phyloP scores from a whole-genome alignment of 1,140 invertebrate species.

The Drosophila lacertosa region DNA sequence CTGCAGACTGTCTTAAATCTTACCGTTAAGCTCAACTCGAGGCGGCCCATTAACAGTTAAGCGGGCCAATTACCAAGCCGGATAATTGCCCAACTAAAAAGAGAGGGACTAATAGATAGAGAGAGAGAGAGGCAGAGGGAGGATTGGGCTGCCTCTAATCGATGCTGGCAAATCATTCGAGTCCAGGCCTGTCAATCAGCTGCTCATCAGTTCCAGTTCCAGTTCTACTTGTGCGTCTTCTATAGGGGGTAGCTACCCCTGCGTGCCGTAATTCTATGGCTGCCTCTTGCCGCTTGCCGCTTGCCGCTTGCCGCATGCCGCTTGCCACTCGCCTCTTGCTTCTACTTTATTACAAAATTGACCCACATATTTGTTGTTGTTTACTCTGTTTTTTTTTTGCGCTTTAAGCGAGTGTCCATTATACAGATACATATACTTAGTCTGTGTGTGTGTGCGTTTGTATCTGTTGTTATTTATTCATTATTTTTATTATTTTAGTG shows the following conservation, averaged over 20 bases:
- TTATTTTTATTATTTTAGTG: slow-evolving; percentile 77
- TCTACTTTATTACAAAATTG: slow-evolving; percentile 82
- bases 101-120: neutral
- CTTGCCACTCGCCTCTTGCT: slow-evolving; percentile 14
- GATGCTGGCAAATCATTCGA: slow-evolving; percentile 39
- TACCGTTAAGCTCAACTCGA: slow-evolving; percentile 74
- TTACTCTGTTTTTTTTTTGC: slow-evolving; percentile 35
- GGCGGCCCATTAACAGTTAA: slow-evolving; percentile 79
- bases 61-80: slow-evolving; percentile 74
- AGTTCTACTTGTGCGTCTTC: slow-evolving; percentile 2
- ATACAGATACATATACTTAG: slow-evolving; percentile 27
- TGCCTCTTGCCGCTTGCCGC: slow-evolving; percentile 37
- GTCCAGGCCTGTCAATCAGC: slow-evolving; percentile 54
- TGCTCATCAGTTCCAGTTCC: slow-evolving; percentile 28
- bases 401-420: slow-evolving; percentile 51
- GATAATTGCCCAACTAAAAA: slow-evolving; percentile 55
- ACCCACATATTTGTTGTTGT: slow-evolving; percentile 70
- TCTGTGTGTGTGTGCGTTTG: slow-evolving; percentile 23
- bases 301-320: slow-evolving; percentile 7
- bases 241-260: neutral
- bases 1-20: slow-evolving; percentile 37
- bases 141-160: slow-evolving; percentile 19
- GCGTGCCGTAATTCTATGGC: slow-evolving; percentile 47
- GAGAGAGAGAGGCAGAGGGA: too few species aligned
- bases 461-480: slow-evolving; percentile 75